Conservation (phyloP, 2,797 vertebrate species). For the Acropternis orthonyx region DNA sequence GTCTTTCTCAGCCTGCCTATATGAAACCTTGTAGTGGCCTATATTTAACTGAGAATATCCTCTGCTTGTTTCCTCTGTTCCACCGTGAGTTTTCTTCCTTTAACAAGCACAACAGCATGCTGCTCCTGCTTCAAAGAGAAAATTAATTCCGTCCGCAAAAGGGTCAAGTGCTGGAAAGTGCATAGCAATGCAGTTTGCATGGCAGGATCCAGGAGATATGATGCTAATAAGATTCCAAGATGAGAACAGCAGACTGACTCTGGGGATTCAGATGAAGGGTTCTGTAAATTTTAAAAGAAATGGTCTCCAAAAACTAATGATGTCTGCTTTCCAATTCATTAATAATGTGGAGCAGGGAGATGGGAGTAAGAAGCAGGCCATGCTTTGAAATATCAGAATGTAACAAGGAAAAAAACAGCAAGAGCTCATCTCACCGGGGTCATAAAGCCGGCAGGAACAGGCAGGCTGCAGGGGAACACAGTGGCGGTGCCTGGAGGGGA, state of each 20-base stretch:
- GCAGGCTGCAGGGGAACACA: slow-evolving; percentile 58
- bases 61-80: slow-evolving; percentile 67
- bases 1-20: slow-evolving; percentile 41
- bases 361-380: slow-evolving; percentile 76
- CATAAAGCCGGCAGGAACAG: slow-evolving; percentile 74
- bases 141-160: slow-evolving; percentile 90
- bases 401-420: slow-evolving; percentile 73
- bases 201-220: slow-evolving; percentile 87
- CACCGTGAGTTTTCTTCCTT: slow-evolving; percentile 72
- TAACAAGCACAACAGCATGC: slow-evolving; percentile 79
- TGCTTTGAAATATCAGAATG: slow-evolving; percentile 81
- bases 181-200: slow-evolving; percentile 90
- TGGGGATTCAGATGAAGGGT: slow-evolving; percentile 89
- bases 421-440: slow-evolving; percentile 75
- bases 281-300: slow-evolving; percentile 91
- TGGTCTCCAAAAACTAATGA: slow-evolving; percentile 92
- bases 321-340: slow-evolving; percentile 88
- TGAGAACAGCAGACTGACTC: slow-evolving; percentile 85
- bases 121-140: slow-evolving; percentile 78
- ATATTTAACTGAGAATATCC: slow-evolving; percentile 67
- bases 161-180: slow-evolving; percentile 92
- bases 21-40: slow-evolving; percentile 22
- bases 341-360: slow-evolving; percentile 87
- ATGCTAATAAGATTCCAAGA: slow-evolving; percentile 94
- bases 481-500: slow-evolving; percentile 47